Evolutionary conservation across 2,888 invertebrate species (phyloP).

Genomic region (Hoplodrina ambigua): DNA sequence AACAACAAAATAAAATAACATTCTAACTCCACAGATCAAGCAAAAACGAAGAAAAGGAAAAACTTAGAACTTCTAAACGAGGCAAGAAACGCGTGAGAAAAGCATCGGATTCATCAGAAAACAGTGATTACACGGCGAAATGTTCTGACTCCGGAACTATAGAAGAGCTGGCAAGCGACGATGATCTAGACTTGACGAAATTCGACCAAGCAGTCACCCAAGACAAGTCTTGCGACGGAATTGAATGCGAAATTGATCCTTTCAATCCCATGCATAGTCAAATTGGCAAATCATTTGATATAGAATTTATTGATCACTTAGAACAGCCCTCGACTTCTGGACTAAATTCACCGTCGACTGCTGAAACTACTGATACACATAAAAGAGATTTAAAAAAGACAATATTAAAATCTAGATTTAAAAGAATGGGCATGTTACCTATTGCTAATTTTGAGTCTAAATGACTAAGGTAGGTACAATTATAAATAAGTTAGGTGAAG

Average conservation of each 20-base stretch:
- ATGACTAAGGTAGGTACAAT: not conserved
- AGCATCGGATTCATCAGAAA: not conserved
- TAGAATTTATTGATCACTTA: slow-evolving; percentile 69
- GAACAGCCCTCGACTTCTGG: slow-evolving; percentile 17
- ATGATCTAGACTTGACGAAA: slow-evolving; percentile 14
- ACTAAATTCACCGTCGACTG: not conserved
- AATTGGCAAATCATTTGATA: slow-evolving; percentile 46
- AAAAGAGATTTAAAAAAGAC: slow-evolving; percentile 68
- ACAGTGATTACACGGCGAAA: not conserved
- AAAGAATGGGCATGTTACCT: slow-evolving; percentile 72
- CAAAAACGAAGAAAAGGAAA: no score
- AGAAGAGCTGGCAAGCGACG: not conserved
- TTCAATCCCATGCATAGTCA: not conserved
- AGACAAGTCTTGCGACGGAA: not conserved
- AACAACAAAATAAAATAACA: no score
- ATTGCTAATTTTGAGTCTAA: slow-evolving; percentile 69
- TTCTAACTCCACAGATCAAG: slow-evolving; percentile 23
- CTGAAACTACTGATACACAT: not conserved
- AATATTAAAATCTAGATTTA: slow-evolving; percentile 72
- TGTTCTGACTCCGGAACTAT: not conserved
- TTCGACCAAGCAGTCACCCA: slow-evolving; percentile 7
- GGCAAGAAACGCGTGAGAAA: slow-evolving; percentile 18
- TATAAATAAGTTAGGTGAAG: no score
- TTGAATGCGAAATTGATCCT: slow-evolving; percentile 3
- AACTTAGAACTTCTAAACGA: slow-evolving; percentile 6